Conservation (phyloP, 2,888 invertebrate genomes). For the Ophion costatus region DNA sequence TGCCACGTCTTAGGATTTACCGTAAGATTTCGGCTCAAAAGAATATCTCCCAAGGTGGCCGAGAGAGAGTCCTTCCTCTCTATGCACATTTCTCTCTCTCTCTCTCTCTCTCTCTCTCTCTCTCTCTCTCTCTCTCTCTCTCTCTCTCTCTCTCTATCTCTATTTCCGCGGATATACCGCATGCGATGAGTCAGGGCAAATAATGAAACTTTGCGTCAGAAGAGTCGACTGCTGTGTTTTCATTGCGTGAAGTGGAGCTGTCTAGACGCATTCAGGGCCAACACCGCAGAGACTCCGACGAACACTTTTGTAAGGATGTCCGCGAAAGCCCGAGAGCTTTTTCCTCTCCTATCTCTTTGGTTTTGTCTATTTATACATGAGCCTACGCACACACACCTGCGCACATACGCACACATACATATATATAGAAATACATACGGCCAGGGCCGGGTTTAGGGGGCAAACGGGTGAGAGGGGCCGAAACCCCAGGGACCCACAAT, state of each 20-base stretch:
- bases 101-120: no score
- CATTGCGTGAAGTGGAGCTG: conserved; percentile 80
- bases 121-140: neutral
- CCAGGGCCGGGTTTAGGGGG: no score
- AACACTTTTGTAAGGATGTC: conserved; percentile 72
- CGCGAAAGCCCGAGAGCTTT: conserved; percentile 47
- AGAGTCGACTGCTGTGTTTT: conserved; percentile 73
- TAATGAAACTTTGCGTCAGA: conserved; percentile 66
- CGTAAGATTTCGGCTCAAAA: conserved; percentile 38
- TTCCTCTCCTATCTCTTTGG: conserved; percentile 34
- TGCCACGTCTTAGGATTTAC: conserved; percentile 6
- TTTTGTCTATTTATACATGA: conserved; percentile 15
- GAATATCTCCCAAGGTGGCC: conserved; percentile 55
- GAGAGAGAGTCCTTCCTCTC: conserved; percentile 32
- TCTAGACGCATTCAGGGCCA: conserved; percentile 79
- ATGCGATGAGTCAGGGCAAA: conserved; percentile 51
- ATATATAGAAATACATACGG: no score
- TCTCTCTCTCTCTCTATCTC: conserved; percentile 6
- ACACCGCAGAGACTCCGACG: conserved; percentile 68
- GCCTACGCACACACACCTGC: neutral
- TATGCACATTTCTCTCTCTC: neutral
- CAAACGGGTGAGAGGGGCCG: no score
- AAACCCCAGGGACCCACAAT: no score
- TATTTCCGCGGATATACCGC: conserved; percentile 43
- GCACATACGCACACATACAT: neutral